Percentiles rank a stretch among this genome's conserved stretches.
These are phyloP conservation scores for Epirrhoe tristata DNA, from an alignment of 2,888 invertebrate genomes.

Conservation along the genomic window DNA sequence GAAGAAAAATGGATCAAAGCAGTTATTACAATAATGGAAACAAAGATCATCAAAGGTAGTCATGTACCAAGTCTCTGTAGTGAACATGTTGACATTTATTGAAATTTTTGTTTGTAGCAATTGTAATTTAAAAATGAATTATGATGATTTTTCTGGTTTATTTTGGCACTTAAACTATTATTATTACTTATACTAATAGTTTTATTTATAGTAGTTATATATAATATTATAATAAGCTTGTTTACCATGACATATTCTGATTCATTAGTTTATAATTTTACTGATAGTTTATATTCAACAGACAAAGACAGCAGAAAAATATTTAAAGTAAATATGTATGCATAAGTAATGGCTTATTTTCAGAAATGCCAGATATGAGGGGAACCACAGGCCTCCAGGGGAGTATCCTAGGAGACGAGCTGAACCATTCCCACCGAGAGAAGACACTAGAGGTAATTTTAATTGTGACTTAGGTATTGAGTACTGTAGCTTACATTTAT, in stretches of 20 bases:
- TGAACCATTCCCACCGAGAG: constrained; percentile 62
- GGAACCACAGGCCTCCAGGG: constrained; percentile 54
- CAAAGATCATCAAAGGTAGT: constrained; percentile 72
- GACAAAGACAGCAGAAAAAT: not conserved
- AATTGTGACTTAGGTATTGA: too few species aligned
- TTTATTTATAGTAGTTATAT: too few species aligned
- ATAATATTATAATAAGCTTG: too few species aligned
- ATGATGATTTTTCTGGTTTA: not conserved
- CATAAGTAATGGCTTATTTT: constrained; percentile 28
- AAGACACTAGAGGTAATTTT: constrained; percentile 65
- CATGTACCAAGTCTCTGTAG: constrained; percentile 15
- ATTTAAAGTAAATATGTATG: not conserved
- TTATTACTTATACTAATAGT: too few species aligned
- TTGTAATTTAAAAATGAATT: not conserved
- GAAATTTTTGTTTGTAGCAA: constrained; percentile 6
- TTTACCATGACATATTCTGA: too few species aligned
- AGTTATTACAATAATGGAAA: constrained; percentile 21
- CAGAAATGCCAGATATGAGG: constrained; percentile 67
- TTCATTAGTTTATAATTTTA: too few species aligned
- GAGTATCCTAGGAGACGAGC: constrained; percentile 69
- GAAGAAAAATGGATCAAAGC: constrained; percentile 1
- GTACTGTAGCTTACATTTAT: too few species aligned
- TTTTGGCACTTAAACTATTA: not conserved
- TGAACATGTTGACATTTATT: constrained; percentile 8
- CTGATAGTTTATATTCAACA: not conserved